Base-by-base conservation (phyloP, 35 echinoderm and acorn worm genomes). In the Ophioderma brevispina region DNA sequence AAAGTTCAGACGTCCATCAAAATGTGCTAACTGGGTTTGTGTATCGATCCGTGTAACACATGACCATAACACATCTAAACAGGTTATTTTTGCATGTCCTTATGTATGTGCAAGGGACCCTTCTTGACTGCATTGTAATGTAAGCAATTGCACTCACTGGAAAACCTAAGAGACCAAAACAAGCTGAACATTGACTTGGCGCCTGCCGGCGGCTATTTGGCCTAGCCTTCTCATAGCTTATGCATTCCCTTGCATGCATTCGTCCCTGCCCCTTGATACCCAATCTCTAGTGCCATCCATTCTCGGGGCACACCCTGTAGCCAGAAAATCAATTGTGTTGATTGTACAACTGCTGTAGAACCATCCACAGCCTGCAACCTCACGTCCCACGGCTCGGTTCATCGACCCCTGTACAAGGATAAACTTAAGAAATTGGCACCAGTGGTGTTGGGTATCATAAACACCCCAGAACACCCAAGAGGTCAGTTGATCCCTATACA, bases 91-190 rank as follows among this genome's bases (percentile, higher is more conserved):
- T 70, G 3, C 28, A 70, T 25, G 17, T 70, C 59, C 28, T 70
- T 13, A 70, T 70, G 59, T 70, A 30, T 70, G 41, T 70, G 28
- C 23, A 70, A 70, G 2, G n/a, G 1, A 70, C 59, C n/a, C 59
- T 25, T 70, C 28, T 15, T 70, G 10, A 70, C 17, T 46, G 5
- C 5, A 17, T 17, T 8, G 41, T 17, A 17, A 46, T 46, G 28
- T 25, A 70, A 70, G 59, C n/a, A 70, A 15, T 70, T 70, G 59
- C 59, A 70, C 17, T 30, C 10, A 70, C 10, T 70, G 15, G n/a
- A 70, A 70, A 70, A 70, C 59, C 59, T 70, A 70, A 70, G 59
- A 70, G 59, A 70, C 59, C 59, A 70, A 30, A 70, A 70, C 28
- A 25, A 70, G 28, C 8, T 52, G 46, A 52, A 52, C 59, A 70